A percentile compares a stretch with the other conserved stretches of the same genome.
phyloP scores from a whole-genome alignment of 2,888 invertebrate species.

The Alcis repandata region DNA sequence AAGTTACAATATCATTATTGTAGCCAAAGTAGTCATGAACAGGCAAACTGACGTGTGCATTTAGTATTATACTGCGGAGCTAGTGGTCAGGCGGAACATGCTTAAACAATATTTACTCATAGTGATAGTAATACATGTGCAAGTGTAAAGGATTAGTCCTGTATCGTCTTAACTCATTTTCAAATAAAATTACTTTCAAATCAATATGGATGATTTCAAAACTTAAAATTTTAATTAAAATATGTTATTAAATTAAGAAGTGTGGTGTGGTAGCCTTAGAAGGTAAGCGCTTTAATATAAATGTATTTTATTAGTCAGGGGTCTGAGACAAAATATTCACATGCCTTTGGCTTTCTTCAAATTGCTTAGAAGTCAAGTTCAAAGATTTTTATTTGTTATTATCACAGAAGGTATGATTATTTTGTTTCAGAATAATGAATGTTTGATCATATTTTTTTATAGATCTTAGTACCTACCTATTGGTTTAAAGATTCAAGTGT shows the following conservation, averaged over 20 bases:
- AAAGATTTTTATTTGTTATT: neutral
- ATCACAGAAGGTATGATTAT: neutral
- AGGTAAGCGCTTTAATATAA: constrained; percentile 2
- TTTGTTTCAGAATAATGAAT: constrained; percentile 3
- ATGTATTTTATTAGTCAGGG: neutral
- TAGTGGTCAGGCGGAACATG: neutral
- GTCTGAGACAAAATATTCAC: constrained; percentile 2
- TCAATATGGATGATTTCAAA: neutral
- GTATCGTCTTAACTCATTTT: neutral
- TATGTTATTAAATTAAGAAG: constrained; percentile 7
- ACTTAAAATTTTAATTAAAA: neutral
- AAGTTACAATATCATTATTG: neutral
- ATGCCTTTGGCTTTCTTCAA: neutral
- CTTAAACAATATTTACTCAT: constrained; percentile 4
- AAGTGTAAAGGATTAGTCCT: neutral
- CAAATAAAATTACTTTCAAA: neutral
- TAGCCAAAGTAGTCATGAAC: neutral
- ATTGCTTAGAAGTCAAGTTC: neutral
- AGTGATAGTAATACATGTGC: constrained; percentile 1
- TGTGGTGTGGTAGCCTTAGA: constrained; percentile 13
- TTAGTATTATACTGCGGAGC: neutral
- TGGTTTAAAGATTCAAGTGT: constrained; percentile 5
- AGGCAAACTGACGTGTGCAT: neutral
- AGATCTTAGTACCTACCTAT: neutral
- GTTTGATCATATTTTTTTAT: constrained; percentile 1